These are phyloP conservation scores for Acleris emargana DNA, from an alignment of 2,888 invertebrate species.

Conservation along the genomic window DNA sequence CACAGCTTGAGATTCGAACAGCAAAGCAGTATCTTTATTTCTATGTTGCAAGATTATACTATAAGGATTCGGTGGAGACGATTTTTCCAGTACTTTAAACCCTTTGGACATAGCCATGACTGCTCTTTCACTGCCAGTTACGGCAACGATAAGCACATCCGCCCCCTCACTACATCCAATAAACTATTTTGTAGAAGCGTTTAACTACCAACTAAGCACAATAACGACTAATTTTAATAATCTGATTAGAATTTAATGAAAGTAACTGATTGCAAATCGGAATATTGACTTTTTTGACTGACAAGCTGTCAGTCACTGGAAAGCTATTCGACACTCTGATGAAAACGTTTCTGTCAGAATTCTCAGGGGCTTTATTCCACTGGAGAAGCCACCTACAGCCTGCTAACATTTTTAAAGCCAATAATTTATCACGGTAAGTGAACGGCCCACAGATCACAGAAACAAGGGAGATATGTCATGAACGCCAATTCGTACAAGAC, in stretches of 20 bases:
- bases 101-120: conserved; percentile 97
- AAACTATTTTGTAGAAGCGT: conserved; percentile 10
- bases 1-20: conserved; percentile 96
- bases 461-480: too few species aligned
- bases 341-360: background rate
- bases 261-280: conserved; percentile 24
- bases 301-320: conserved; percentile 5
- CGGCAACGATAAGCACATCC: conserved; percentile 59
- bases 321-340: conserved; percentile 13
- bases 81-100: conserved; percentile 95
- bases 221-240: conserved; percentile 14
- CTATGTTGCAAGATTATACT: conserved; percentile 95
- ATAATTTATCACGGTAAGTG: too few species aligned
- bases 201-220: conserved; percentile 17
- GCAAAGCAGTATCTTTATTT: conserved; percentile 92
- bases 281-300: conserved; percentile 34
- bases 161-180: conserved; percentile 52
- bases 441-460: too few species aligned
- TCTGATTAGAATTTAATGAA: conserved; percentile 23
- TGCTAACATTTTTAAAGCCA: too few species aligned
- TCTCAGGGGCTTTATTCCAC: too few species aligned
- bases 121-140: conserved; percentile 45
- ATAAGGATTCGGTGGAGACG: conserved; percentile 93
- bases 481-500: too few species aligned
- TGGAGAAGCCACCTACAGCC: too few species aligned